Evolutionary conservation across 2,888 invertebrate species (phyloP).

Genomic region (Melieria picta): DNA sequence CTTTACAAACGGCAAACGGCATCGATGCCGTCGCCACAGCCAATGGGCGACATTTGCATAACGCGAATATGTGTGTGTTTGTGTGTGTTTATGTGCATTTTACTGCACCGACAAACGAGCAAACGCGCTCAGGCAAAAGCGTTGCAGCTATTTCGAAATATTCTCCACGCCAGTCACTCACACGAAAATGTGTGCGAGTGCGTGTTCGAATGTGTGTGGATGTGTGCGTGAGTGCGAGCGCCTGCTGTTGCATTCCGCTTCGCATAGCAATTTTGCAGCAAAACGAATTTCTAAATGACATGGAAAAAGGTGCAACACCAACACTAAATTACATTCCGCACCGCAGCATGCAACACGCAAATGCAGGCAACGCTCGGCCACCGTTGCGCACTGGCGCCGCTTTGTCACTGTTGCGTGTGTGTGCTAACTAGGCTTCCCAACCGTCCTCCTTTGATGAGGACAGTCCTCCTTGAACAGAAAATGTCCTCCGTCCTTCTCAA

Average conservation of each 20-base stretch:
- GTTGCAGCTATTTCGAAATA: slow-evolving; percentile 19
- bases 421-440: no score
- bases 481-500: no score
- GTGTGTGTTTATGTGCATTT: no score
- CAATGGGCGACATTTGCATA: not conserved
- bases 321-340: slow-evolving; percentile 38
- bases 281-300: slow-evolving; percentile 29
- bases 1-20: slow-evolving; percentile 32
- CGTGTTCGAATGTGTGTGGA: not conserved
- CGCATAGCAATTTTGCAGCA: slow-evolving; percentile 13
- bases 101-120: slow-evolving; percentile 1
- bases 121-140: not conserved
- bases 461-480: no score
- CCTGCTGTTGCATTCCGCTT: no score
- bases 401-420: slow-evolving; percentile 9
- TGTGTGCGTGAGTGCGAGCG: not conserved
- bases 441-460: no score
- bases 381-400: not conserved
- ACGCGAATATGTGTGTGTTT: no score
- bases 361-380: slow-evolving; percentile 8
- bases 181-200: not conserved
- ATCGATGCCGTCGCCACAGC: not conserved
- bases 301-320: slow-evolving; percentile 33
- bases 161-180: not conserved
- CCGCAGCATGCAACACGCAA: slow-evolving; percentile 9